phyloP scores from a whole-genome alignment of 2,888 invertebrate genomes.

The Mimumesa dahlbomi region DNA sequence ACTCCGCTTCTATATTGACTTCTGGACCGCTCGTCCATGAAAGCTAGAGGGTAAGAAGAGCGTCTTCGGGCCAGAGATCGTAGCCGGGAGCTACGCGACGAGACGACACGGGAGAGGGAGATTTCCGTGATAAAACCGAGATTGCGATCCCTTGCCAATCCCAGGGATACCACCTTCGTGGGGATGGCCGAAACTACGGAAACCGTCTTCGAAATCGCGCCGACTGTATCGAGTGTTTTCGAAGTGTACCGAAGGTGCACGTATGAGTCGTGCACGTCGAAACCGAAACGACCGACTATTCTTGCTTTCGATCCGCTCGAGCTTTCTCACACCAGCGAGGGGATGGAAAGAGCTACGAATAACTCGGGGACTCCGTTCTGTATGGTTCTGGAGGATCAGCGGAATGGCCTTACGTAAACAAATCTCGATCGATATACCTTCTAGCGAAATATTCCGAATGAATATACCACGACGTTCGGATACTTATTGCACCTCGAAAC shows the following conservation, averaged over 20 bases:
- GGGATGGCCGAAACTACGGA: constrained; percentile 37
- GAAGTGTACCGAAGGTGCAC: constrained; percentile 28
- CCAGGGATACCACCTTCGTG: constrained; percentile 41
- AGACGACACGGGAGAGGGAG: constrained; percentile 23
- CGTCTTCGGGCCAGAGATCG: constrained; percentile 30
- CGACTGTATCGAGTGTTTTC: constrained; percentile 42
- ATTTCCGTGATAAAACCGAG: constrained; percentile 66
- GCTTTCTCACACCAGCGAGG: constrained; percentile 5
- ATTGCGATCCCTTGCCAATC: constrained; percentile 67
- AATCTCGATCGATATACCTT: constrained; percentile 44
- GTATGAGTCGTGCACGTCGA: constrained; percentile 11
- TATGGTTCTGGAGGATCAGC: constrained; percentile 25
- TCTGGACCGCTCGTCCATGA: constrained; percentile 32
- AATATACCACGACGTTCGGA: constrained; percentile 31
- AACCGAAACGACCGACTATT: constrained; percentile 32
- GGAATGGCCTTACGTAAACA: constrained; percentile 47
- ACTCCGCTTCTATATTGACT: constrained; percentile 26
- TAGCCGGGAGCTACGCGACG: constrained; percentile 33
- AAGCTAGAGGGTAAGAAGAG: constrained; percentile 39
- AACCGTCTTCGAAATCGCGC: constrained; percentile 36
- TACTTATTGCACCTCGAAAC: constrained; percentile 14
- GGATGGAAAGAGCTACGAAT: constrained; percentile 3
- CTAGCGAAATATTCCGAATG: constrained; percentile 10
- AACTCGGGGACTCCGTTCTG: neutral
- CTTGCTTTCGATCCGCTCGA: constrained; percentile 1